Evolutionary conservation across 92 coral and sea anemone genomes (phyloP).

Genomic region (Paramuricea clavata): DNA sequence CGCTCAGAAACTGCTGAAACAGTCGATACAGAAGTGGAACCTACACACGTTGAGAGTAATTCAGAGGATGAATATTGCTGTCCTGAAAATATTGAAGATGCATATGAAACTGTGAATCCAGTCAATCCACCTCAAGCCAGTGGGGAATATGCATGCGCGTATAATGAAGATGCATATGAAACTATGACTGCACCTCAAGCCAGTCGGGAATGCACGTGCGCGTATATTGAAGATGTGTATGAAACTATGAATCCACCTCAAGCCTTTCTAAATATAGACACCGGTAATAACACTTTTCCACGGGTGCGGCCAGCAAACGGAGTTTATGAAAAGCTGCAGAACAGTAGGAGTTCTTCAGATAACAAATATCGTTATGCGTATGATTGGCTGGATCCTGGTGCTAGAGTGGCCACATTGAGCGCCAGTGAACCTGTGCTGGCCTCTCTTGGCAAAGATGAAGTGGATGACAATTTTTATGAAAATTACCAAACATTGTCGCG

Average conservation of each 20-base stretch:
- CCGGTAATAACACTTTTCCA: not conserved
- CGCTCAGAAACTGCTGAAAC: not conserved
- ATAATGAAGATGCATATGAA: not conserved
- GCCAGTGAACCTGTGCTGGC: not conserved
- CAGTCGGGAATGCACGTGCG: too few species aligned
- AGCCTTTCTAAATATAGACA: not conserved
- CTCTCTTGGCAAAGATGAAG: not conserved
- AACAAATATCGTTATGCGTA: conserved; percentile 9
- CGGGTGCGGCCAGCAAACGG: not conserved
- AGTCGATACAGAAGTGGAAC: not conserved
- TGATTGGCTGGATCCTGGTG: not conserved
- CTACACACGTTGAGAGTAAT: not conserved
- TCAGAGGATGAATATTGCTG: not conserved
- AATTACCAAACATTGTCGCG: not conserved
- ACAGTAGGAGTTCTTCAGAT: not conserved
- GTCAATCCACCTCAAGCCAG: too few species aligned
- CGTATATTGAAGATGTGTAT: not conserved
- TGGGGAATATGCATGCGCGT: too few species aligned
- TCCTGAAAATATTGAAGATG: not conserved
- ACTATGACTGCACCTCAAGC: not conserved
- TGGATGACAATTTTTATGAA: not conserved
- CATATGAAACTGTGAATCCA: not conserved
- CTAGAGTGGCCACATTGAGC: not conserved
- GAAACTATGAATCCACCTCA: not conserved
- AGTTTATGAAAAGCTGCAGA: not conserved